Conservation (phyloP, 2,797 vertebrate genomes). For the Trachurus trachurus region DNA sequence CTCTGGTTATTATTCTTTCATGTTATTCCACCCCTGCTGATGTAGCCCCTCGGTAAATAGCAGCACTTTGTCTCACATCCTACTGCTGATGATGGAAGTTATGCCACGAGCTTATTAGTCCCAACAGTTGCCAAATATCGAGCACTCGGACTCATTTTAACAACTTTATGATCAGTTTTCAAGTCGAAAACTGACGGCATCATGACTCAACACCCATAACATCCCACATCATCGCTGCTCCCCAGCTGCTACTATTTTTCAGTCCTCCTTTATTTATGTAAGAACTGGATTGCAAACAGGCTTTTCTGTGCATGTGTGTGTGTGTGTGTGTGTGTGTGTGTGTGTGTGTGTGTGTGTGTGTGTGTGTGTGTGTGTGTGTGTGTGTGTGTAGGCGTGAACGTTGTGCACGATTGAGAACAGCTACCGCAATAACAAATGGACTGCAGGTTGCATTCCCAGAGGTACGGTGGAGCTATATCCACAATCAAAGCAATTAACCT, state of each 20-base stretch:
- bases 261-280: constrained; percentile 20
- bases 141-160: constrained; percentile 58
- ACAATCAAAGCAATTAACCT: constrained; percentile 87
- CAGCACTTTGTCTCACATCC: constrained; percentile 44
- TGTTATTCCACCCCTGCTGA: constrained; percentile 61
- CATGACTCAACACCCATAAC: constrained; percentile 41
- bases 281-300: constrained; percentile 30
- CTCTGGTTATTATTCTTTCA: constrained; percentile 62
- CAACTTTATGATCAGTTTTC: constrained; percentile 22
- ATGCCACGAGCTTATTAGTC: constrained; percentile 48
- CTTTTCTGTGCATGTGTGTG: neutral
- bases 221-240: constrained; percentile 34
- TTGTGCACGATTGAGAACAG: constrained; percentile 22
- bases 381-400: constrained; percentile 7
- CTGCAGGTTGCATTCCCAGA: constrained; percentile 66
- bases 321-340: neutral
- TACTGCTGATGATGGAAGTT: constrained; percentile 28
- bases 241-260: constrained; percentile 37
- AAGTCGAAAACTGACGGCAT: constrained; percentile 30
- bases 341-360: neutral
- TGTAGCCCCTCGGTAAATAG: constrained; percentile 49
- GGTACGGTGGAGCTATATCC: constrained; percentile 73
- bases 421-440: constrained; percentile 68
- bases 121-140: constrained; percentile 49
- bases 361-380: neutral